phyloP scores from a whole-genome alignment of 2,113 vertebrate genomes.

The Nannobrachium achirus region DNA sequence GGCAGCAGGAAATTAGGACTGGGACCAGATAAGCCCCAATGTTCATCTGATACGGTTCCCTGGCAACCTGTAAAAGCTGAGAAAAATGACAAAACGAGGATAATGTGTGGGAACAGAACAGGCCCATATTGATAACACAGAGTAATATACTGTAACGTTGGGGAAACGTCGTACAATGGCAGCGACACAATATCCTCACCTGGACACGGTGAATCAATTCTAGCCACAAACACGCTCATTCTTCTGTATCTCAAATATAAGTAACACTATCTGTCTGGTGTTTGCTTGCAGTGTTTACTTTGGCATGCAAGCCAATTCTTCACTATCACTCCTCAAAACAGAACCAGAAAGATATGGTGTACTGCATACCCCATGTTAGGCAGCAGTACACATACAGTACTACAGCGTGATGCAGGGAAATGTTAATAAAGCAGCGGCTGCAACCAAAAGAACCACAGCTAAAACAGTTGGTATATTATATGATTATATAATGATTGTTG shows the following conservation, averaged over 20 bases:
- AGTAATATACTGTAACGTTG: neutral
- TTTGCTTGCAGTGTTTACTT: constrained; percentile 5
- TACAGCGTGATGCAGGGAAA: constrained; percentile 55
- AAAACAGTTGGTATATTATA: no score
- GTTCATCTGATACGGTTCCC: constrained; percentile 76
- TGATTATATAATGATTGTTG: no score
- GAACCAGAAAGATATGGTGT: constrained; percentile 39
- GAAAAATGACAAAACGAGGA: constrained; percentile 40
- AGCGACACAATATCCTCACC: constrained; percentile 4
- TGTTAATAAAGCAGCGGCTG: constrained; percentile 53
- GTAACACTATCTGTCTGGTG: constrained; percentile 24
- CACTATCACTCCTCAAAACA: constrained; percentile 37
- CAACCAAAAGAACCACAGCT: constrained; percentile 12
- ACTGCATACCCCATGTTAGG: constrained; percentile 27
- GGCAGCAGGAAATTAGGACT: constrained; percentile 80
- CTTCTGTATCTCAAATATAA: constrained; percentile 3
- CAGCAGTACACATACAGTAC: no score
- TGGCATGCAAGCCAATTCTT: constrained; percentile 28
- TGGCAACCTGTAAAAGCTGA: constrained; percentile 67
- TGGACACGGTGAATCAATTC: constrained; percentile 5
- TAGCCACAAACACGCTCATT: neutral
- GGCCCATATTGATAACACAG: constrained; percentile 28
- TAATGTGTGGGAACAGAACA: constrained; percentile 44
- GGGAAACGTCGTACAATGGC: constrained; percentile 8
- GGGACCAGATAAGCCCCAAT: constrained; percentile 76